Conservation (phyloP, 2,113 vertebrate genomes). For the Entosphenus tridentatus region DNA sequence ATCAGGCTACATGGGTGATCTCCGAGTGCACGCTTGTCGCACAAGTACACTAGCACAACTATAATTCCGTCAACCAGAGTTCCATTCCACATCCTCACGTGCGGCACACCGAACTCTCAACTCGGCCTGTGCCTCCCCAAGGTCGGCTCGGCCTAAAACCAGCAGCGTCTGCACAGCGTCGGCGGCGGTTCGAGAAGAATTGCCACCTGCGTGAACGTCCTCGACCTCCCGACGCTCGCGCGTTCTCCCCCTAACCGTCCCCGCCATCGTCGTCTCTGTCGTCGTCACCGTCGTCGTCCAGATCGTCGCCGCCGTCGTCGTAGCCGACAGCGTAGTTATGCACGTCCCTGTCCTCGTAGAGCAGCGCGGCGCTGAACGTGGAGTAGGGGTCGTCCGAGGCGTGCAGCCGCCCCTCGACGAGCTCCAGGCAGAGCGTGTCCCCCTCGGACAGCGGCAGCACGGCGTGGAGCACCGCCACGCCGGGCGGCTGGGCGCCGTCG, state of each 20-base stretch:
- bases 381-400: conserved; percentile 49
- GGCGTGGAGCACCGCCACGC: conserved; percentile 42
- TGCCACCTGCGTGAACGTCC: not conserved
- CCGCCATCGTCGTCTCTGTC: not conserved
- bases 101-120: too few relatives aligned
- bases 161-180: too few relatives aligned
- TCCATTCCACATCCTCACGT: too few relatives aligned
- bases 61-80: too few relatives aligned
- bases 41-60: too few relatives aligned
- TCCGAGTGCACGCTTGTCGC: too few relatives aligned
- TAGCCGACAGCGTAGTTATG: not conserved
- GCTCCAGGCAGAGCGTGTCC: conserved; percentile 35
- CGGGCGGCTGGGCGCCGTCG: conserved; percentile 33
- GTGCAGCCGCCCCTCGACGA: conserved; percentile 52
- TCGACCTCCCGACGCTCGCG: not conserved
- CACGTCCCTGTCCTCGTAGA: conserved; percentile 23
- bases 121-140: too few relatives aligned
- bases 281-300: not conserved
- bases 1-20: too few relatives aligned
- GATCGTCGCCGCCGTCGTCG: not conserved
- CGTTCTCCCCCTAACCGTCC: not conserved
- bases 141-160: too few relatives aligned
- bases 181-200: too few relatives aligned
- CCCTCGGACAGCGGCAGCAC: conserved; percentile 47
- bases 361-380: conserved; percentile 59